A percentile compares a stretch with the other conserved stretches of the same genome.
Evolutionary conservation across 1,140 invertebrate genomes (phyloP).

Genomic region (Zaprionus inermis): DNA sequence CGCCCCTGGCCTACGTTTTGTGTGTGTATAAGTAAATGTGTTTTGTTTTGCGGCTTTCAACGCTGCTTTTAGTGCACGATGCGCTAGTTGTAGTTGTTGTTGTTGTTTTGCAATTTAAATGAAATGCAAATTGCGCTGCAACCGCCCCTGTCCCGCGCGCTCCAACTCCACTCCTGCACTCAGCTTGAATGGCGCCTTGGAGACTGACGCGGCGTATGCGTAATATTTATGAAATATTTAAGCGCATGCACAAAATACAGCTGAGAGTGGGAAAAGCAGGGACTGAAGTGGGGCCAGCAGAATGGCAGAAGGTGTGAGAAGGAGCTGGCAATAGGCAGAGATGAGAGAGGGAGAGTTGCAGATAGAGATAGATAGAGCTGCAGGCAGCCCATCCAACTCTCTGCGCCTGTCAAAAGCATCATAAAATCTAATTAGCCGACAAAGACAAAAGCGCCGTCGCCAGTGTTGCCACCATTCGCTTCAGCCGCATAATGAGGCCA

Average conservation of each 20-base stretch:
- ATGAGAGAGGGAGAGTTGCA: background rate
- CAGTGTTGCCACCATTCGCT: slow-evolving; percentile 7
- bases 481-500: slow-evolving; percentile 75
- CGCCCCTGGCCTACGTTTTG: slow-evolving; percentile 1
- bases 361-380: background rate
- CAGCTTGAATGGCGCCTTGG: slow-evolving; percentile 56
- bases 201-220: slow-evolving; percentile 62
- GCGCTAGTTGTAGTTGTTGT: slow-evolving; percentile 53
- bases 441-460: slow-evolving; percentile 63
- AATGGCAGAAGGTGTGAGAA: background rate
- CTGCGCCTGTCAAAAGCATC: slow-evolving; percentile 26
- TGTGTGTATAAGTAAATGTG: slow-evolving; percentile 39
- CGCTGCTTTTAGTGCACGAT: slow-evolving; percentile 58
- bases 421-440: slow-evolving; percentile 78
- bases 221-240: slow-evolving; percentile 75
- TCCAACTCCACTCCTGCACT: background rate
- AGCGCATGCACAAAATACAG: slow-evolving; percentile 29
- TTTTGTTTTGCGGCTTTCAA: slow-evolving; percentile 50
- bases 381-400: background rate
- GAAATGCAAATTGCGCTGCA: slow-evolving; percentile 70
- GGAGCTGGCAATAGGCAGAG: background rate
- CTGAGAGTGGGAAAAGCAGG: too few species aligned
- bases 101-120: slow-evolving; percentile 76
- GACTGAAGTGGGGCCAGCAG: background rate
- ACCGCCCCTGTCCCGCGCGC: slow-evolving; percentile 4